Evolutionary conservation across 2,113 vertebrate genomes (phyloP), one percentile per base, ranked within the genome.

Genomic region (Danionella cerebrum): DNA sequence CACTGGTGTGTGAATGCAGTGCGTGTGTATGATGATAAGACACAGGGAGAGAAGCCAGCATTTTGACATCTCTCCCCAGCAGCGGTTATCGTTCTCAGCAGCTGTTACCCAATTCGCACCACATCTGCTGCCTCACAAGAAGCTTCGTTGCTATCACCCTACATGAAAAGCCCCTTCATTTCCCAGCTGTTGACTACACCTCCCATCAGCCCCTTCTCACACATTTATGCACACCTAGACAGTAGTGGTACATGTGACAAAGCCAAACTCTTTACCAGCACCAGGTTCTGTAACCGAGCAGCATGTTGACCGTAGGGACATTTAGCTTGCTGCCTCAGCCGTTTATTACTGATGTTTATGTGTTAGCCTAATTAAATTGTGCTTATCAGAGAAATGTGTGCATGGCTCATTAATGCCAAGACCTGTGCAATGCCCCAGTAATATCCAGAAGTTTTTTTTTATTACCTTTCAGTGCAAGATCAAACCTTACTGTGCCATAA

Each of bases 51-150:
- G 85, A 88, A 89, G 85, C 88, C 89, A 83, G 83, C 65, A 67
- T 81, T 81, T 86, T 27, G 59, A 84, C 85, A 87, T 90, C 79
- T 67, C 86, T 85, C 77, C 78, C 85, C 85, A 82, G 79, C 80
- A 13, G 69, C 13, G 65, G 84, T 93, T 93, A 93, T 93, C 89
- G 68, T 83, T 83, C 47, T 31, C 82, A 13, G 78, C 92, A 93
- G 91, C 90, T 91, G 91, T 90, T 57, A 35, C 89, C 87, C 87
- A 81, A 84, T 87, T 77, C 76, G 78, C 68, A 84, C 84, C 84
- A 90, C 91, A 92, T 92, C 90, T 91, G 90, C 87, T 81, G 14
- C 82, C 77, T 85, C 72, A 85, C 86, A 90, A 89, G 89, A 91
- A 91, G 87, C 6, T 66, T 76, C 27, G 10, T 8, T 3, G 8